Conservation (phyloP, 2,797 vertebrate species). For the Taenioides sp. region DNA sequence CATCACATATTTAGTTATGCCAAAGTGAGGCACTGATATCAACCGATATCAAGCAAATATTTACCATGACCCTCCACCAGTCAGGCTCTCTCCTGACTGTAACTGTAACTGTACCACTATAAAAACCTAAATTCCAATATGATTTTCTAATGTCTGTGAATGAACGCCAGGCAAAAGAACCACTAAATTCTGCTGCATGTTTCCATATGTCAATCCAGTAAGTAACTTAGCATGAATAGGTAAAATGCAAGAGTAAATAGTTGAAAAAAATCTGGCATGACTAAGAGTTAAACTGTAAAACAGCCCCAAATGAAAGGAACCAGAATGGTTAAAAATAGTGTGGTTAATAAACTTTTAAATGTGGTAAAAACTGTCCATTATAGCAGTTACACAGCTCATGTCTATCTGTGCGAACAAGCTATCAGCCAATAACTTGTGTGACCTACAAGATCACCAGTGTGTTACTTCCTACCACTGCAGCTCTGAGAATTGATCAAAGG, state of each 20-base stretch:
- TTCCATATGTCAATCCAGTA: constrained; percentile 55
- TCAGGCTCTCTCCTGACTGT: constrained; percentile 38
- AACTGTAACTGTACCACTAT: constrained; percentile 50
- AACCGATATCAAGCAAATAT: constrained; percentile 40
- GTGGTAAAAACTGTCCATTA: constrained; percentile 43
- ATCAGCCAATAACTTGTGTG: constrained; percentile 45
- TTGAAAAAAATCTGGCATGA: neutral
- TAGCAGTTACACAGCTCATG: constrained; percentile 30
- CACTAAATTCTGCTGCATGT: constrained; percentile 46
- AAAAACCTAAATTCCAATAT: constrained; percentile 68
- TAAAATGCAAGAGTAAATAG: constrained; percentile 33
- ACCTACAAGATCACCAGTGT: constrained; percentile 60
- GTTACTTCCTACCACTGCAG: constrained; percentile 66
- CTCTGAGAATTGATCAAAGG: constrained; percentile 63
- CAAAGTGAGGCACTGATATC: constrained; percentile 35
- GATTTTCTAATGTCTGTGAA: constrained; percentile 69
- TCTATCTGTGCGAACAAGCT: constrained; percentile 36
- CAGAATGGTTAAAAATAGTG: neutral
- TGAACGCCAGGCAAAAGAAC: constrained; percentile 57
- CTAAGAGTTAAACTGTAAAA: neutral
- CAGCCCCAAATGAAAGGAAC: neutral
- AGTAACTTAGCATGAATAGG: constrained; percentile 38
- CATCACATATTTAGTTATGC: constrained; percentile 36
- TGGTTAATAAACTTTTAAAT: constrained; percentile 41
- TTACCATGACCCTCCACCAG: constrained; percentile 36